These are phyloP conservation scores for Bemisia tabaci DNA, from an alignment of 1,140 invertebrate species.

Conservation along the genomic window DNA sequence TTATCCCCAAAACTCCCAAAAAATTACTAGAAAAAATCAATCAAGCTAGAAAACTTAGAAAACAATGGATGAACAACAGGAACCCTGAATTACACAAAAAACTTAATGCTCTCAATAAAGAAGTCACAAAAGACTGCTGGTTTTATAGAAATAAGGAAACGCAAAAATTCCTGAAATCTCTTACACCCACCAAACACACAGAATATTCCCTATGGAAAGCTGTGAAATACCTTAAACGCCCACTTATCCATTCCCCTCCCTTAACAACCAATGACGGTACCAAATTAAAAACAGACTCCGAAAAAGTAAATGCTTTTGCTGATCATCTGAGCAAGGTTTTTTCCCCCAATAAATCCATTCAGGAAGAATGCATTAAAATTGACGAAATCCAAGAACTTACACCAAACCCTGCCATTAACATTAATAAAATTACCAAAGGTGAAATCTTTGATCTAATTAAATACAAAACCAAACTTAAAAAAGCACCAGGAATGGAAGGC, in stretches of 20 bases:
- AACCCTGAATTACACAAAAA: neutral
- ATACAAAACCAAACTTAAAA: conserved; percentile 6
- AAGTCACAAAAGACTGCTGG: neutral
- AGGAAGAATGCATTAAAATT: neutral
- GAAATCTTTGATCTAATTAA: neutral
- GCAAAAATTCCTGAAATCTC: neutral
- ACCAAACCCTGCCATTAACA: neutral
- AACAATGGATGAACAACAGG: neutral
- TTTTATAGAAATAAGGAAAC: neutral
- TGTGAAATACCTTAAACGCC: neutral
- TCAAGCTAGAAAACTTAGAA: neutral
- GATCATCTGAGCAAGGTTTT: neutral
- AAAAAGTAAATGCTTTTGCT: neutral
- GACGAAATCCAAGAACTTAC: neutral
- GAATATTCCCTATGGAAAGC: conserved; percentile 6
- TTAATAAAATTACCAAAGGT: neutral
- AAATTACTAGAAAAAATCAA: neutral
- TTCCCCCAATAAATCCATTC: neutral
- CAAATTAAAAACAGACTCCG: neutral
- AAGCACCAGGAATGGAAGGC: conserved; percentile 12
- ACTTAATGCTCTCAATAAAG: neutral
- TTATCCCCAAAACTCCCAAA: neutral
- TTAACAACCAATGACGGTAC: neutral
- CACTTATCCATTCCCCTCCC: neutral
- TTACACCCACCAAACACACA: neutral